A percentile compares a stretch with the other conserved stretches of the same genome.
These are phyloP conservation scores for Paguma larvata DNA, from an alignment of 2,797 vertebrate genomes.

Conservation along the genomic window DNA sequence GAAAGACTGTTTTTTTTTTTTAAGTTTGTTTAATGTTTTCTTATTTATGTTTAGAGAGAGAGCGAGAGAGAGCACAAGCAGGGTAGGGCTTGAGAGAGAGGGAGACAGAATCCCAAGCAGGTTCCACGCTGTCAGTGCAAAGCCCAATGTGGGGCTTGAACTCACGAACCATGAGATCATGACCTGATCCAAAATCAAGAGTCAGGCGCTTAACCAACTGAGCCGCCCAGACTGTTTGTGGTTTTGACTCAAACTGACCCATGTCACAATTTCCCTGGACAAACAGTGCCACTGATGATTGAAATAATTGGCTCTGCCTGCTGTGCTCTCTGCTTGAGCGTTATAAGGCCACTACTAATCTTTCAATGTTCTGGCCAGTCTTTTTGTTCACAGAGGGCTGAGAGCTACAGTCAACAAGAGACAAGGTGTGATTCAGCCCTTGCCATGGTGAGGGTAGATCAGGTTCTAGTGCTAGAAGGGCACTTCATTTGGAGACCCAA, in stretches of 20 bases:
- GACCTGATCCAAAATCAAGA: too few species aligned
- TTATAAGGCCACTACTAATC: fast-evolving
- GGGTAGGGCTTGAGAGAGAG: too few species aligned
- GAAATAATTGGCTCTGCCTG: not conserved
- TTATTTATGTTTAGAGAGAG: too few species aligned
- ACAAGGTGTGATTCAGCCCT: not conserved
- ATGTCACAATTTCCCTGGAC: not conserved
- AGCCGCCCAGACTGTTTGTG: not conserved
- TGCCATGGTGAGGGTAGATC: not conserved
- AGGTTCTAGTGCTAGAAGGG: not conserved
- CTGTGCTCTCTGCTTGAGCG: not conserved
- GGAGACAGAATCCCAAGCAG: too few species aligned
- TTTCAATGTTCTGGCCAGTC: not conserved
- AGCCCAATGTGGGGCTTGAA: too few species aligned
- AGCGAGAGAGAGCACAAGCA: too few species aligned
- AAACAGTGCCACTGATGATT: not conserved
- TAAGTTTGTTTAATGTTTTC: too few species aligned
- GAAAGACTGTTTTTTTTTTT: too few species aligned
- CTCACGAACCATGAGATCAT: too few species aligned
- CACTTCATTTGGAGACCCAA: not conserved
- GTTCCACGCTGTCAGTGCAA: too few species aligned
- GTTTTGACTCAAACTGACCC: not conserved
- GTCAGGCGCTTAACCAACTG: too few species aligned
- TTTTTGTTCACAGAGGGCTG: not conserved
- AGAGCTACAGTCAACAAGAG: not conserved